These are phyloP conservation scores for Amazonetta brasiliensis DNA, from an alignment of 2,797 vertebrate species.

Conservation along the genomic window DNA sequence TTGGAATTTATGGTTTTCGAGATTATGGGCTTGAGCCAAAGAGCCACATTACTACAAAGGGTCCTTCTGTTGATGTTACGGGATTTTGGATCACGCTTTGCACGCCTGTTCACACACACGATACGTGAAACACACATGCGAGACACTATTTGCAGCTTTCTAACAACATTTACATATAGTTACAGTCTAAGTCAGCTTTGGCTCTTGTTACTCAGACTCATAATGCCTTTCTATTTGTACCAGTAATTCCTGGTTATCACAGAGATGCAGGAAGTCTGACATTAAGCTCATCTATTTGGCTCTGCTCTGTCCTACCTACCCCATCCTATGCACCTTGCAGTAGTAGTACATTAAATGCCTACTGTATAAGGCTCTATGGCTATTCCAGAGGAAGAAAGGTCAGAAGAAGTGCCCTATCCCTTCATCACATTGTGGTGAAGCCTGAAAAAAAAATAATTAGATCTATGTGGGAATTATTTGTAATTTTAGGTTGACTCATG, in stretches of 20 bases:
- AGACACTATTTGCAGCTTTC: background rate
- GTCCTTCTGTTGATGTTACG: background rate
- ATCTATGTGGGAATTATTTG: background rate
- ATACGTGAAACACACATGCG: fast-evolving
- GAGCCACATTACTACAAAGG: background rate
- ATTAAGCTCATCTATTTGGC: background rate
- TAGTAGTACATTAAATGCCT: background rate
- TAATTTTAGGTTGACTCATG: background rate
- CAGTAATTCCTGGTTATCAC: background rate
- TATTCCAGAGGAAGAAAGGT: background rate
- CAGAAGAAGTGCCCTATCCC: background rate
- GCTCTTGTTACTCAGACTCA: background rate
- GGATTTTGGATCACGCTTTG: background rate
- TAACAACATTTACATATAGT: background rate
- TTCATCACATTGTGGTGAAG: background rate
- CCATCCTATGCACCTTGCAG: background rate
- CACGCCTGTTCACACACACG: background rate
- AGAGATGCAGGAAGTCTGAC: background rate
- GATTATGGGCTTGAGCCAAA: background rate
- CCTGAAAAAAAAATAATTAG: background rate
- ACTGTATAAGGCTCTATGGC: background rate
- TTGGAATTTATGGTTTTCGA: background rate
- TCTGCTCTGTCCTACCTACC: background rate
- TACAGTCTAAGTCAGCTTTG: background rate
- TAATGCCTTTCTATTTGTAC: background rate